Base-by-base conservation (phyloP, 1,140 invertebrate genomes). In the Rhopalosiphum maidis region DNA sequence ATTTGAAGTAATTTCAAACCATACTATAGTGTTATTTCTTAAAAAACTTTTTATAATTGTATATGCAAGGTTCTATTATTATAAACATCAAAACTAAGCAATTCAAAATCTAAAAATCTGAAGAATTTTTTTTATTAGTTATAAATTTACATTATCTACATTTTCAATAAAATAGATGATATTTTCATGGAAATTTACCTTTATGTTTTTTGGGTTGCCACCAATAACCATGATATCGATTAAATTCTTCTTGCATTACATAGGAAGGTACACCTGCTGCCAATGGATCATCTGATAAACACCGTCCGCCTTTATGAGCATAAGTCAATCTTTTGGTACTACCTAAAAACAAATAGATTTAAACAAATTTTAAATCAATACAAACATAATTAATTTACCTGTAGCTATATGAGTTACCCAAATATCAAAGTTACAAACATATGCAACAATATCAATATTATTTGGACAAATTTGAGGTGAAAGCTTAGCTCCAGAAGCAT, bases 221-320 rank as follows among this genome's bases (percentile, higher is more conserved):
- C 99, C 99, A 99, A 95, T 98, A 99, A 1, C 99, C 99, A 94
- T 97, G 98, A 95, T 98, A 99, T 54, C 99, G 96, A 93, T 97
- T 98, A 96, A 99, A 99, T 96, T 99, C 99, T 96, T 99, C 99
- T 96, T 99, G 99, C 95, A 99, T 99, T 0, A 99, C 98, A 95
- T 99, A 99, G 21, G 98, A 99, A 0, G 99, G 98, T 51, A 98
- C 97, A 2, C 99, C 99, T 6, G 98, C 98, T 95, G 97, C 98
- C 0, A 98, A 95, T 2, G 98, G 98, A 95, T 99, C 98, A 94
- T 98, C 97, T 2, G 96, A 96, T 94, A 98, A 96, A 94, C 96
- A 97, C 94, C 95, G 95, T 88, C 96, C 96, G 94, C 97, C 98
- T 95, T 97, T 97, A 94, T 97, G 97, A 1, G 97, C 97, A 95